Evolutionary conservation across 2,113 vertebrate species (phyloP).

Genomic region (Pantherophis guttatus): DNA sequence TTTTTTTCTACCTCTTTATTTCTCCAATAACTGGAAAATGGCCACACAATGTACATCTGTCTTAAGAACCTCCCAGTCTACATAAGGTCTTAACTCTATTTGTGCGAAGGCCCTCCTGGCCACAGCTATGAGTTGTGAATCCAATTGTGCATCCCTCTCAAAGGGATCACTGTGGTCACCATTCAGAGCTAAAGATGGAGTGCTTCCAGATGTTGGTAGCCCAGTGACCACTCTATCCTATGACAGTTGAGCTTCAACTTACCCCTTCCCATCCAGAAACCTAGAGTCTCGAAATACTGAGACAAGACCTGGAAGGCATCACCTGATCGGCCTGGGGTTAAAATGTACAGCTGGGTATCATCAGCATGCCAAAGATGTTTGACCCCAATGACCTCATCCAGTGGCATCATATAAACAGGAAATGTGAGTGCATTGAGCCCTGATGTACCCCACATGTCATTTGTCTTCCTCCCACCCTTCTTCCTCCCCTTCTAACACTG

Average conservation of each 20-base stretch:
- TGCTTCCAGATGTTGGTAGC: background rate
- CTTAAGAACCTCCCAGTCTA: background rate
- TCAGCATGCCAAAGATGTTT: background rate
- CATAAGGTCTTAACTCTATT: background rate
- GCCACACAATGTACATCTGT: background rate
- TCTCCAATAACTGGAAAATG: background rate
- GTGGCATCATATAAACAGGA: background rate
- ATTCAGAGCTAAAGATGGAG: background rate
- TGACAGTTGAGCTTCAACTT: background rate
- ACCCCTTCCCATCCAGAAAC: background rate
- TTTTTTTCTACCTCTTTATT: background rate
- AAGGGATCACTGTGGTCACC: background rate
- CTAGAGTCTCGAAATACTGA: background rate
- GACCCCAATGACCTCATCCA: background rate
- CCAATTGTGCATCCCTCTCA: background rate
- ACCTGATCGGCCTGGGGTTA: background rate
- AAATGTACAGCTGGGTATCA: background rate
- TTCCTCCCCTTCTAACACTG: background rate
- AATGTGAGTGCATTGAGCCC: background rate
- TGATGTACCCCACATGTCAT: background rate
- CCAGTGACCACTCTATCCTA: background rate
- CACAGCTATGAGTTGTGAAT: background rate
- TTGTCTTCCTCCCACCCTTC: background rate
- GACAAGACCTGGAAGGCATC: background rate
- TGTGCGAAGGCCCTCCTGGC: background rate